Conservation (phyloP, 1,140 invertebrate genomes). For the Holotrichia oblita region DNA sequence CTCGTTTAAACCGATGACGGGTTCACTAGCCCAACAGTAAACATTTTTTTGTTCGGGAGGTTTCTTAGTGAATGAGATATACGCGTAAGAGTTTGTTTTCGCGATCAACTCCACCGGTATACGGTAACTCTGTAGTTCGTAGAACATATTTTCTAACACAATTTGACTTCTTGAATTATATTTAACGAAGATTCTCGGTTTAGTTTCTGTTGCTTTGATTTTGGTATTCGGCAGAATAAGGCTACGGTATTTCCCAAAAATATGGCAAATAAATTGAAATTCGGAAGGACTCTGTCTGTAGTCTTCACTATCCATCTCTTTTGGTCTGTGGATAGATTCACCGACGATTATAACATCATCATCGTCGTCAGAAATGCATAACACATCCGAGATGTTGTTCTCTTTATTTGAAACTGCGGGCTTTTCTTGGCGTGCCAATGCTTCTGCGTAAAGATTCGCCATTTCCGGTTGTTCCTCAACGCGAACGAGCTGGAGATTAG, state of each 20-base stretch:
- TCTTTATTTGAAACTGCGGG: not conserved
- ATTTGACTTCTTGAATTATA: not conserved
- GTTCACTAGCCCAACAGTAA: conserved; percentile 14
- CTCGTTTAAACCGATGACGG: not conserved
- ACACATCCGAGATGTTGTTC: not conserved
- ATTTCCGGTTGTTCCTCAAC: not conserved
- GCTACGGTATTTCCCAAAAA: not conserved
- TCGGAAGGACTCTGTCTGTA: not conserved
- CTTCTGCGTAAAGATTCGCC: not conserved
- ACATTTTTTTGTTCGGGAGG: too few relatives aligned
- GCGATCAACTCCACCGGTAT: conserved; percentile 2
- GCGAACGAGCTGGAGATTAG: not conserved
- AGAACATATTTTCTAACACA: not conserved
- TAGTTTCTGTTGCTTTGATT: not conserved
- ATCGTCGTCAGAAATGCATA: not conserved
- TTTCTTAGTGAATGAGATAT: not conserved
- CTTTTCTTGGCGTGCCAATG: not conserved
- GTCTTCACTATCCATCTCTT: not conserved
- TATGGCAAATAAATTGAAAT: not conserved
- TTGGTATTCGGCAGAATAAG: not conserved
- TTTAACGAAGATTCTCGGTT: conserved; percentile 11
- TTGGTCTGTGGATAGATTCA: not conserved
- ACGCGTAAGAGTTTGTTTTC: not conserved
- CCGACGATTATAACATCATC: not conserved
- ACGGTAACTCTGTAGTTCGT: not conserved